Conservation (phyloP, 35 echinoderm and acorn worm species). For the Ophiothrix spiculata region DNA sequence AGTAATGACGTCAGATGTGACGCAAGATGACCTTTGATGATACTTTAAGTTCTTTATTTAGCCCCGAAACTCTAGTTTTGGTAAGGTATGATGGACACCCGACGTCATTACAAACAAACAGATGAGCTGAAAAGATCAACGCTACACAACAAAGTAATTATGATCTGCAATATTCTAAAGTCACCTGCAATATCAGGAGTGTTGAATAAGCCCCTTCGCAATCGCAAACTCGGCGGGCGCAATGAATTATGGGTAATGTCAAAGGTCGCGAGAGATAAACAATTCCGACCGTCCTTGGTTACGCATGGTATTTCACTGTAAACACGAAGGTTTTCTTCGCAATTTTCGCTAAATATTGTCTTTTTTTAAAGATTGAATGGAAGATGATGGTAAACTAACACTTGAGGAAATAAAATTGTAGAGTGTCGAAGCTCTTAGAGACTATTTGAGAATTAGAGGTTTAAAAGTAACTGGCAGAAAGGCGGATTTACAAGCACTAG, state of each 20-base stretch:
- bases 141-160: too few species aligned
- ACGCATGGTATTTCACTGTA: neutral
- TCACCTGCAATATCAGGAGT: too few species aligned
- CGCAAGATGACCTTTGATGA: too few species aligned
- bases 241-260: too few species aligned
- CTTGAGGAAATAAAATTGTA: slow-evolving; percentile 25
- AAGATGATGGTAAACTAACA: neutral
- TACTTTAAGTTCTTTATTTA: too few species aligned
- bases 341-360: neutral
- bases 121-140: too few species aligned
- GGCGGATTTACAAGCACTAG: slow-evolving; percentile 17
- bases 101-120: too few species aligned
- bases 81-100: too few species aligned
- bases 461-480: slow-evolving; percentile 31
- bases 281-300: neutral
- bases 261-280: neutral
- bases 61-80: too few species aligned
- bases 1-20: too few species aligned
- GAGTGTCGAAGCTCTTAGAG: slow-evolving; percentile 23
- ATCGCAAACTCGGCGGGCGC: neutral
- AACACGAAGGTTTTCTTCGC: neutral
- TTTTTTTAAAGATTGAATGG: neutral
- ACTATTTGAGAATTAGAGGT: slow-evolving; percentile 7
- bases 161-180: too few species aligned
- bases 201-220: neutral